Evolutionary conservation across 2,888 invertebrate species (phyloP), one percentile per base, ranked within the genome.

Genomic region (Omphaloscelis lunosa): DNA sequence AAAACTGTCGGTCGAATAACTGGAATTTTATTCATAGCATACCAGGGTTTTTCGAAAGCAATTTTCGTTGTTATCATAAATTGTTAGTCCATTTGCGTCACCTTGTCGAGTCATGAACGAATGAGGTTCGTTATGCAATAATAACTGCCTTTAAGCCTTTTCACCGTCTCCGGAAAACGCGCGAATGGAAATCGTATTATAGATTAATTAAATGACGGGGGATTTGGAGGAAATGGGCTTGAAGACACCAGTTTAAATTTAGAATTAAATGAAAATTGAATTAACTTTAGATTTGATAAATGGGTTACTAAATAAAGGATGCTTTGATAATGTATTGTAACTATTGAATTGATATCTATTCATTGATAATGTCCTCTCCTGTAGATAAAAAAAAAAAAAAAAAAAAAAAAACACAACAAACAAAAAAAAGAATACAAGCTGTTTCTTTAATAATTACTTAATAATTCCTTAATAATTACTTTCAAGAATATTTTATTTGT

Each of bases 11-110:
- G 87, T 80, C 79, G 83, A 89, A 89, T 91, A 91, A 91, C 89
- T 90, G 90, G 88, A 93, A 92, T 94, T 93, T 93, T 94, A 94
- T 94, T 93, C 93, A 93, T 92, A 91, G 91, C 89, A 86, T 88
- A 90, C 86, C 71, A 77, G 86, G 89, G 87, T 90, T 92, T 92
- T 93, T 91, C 82, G 81, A 90, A 90, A 91, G 92, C 90, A 93
- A 88, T 87, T 93, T 92, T 89, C 90, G 91, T 93, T 92, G 91
- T 91, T 90, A 90, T 86, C 87, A 89, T 89, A 91, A 92, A 92
- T 92, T 90, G 90, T 90, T 90, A 91, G 91, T 90, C 92, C 85
- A 89, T 90, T 91, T 89, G 80, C 88, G 88, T 88, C 84, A 84
- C 78, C 84, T 87, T 76, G 78, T 77, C 78, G 78, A 75, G 53